Evolutionary conservation across 2,113 vertebrate genomes (phyloP).

Genomic region (Rhizomys pruinosus): DNA sequence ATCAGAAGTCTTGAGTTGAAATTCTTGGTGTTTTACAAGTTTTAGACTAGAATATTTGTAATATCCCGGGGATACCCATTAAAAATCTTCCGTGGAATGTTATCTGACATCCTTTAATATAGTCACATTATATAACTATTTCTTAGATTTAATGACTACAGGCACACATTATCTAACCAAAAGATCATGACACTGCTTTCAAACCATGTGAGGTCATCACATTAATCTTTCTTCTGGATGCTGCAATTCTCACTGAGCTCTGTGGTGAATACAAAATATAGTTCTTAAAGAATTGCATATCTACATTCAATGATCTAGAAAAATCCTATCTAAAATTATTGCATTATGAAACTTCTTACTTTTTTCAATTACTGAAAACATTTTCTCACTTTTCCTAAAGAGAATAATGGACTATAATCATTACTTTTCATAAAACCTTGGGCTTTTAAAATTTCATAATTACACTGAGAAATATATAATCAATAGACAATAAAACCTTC

Average conservation of each 20-base stretch:
- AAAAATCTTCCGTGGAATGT: neutral
- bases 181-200: conserved; percentile 18
- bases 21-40: neutral
- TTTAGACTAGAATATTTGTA: neutral
- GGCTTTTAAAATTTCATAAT: neutral
- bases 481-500: neutral
- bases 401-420: too few relatives aligned
- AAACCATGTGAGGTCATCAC: neutral
- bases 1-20: neutral
- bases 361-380: too few relatives aligned
- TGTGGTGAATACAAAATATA: neutral
- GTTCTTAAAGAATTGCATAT: neutral
- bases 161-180: neutral
- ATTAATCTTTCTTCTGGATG: conserved; percentile 45
- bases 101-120: conserved; percentile 3
- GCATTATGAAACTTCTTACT: neutral
- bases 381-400: too few relatives aligned
- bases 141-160: conserved; percentile 30
- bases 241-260: neutral
- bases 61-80: neutral
- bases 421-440: too few relatives aligned
- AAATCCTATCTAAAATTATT: conserved; percentile 10
- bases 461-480: neutral
- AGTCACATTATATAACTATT: neutral
- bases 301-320: neutral